Conservation (phyloP, 2,797 vertebrate genomes). For the Orestias chungarensis region DNA sequence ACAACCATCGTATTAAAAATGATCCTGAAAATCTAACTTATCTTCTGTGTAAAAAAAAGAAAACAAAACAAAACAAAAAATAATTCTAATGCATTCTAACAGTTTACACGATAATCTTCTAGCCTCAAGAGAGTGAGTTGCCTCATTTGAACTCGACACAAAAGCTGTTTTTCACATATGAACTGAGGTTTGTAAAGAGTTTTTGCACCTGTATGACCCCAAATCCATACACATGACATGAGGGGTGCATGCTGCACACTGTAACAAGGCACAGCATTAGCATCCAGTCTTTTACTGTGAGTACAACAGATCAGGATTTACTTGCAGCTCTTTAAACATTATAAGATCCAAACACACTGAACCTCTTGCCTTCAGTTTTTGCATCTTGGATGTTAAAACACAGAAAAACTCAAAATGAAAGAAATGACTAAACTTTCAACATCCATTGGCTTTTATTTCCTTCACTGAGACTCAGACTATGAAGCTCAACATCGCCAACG, state of each 20-base stretch:
- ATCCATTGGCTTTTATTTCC: slow-evolving; percentile 33
- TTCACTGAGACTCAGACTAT: slow-evolving; percentile 19
- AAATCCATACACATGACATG: slow-evolving; percentile 22
- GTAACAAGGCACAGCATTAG: not conserved
- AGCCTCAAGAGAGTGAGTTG: not conserved
- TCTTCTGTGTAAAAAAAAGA: not conserved
- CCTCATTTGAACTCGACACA: slow-evolving; percentile 7
- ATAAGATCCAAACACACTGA: not conserved
- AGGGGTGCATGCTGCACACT: slow-evolving; percentile 3
- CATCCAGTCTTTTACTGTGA: not conserved
- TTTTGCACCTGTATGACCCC: slow-evolving; percentile 68
- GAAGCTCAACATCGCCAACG: slow-evolving; percentile 58
- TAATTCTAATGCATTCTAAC: not conserved
- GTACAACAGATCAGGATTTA: not conserved
- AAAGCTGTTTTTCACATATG: slow-evolving; percentile 9
- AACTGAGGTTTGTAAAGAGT: slow-evolving; percentile 17
- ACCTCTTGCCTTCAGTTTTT: not conserved
- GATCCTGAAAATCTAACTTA: not conserved
- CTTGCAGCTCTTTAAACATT: not conserved
- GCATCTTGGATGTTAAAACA: slow-evolving; percentile 8
- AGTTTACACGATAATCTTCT: not conserved
- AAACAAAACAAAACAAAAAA: not conserved
- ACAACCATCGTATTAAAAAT: not conserved
- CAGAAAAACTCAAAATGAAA: slow-evolving; percentile 9
- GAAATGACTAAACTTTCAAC: slow-evolving; percentile 22